A percentile compares a stretch with the other conserved stretches of the same genome.
These are phyloP conservation scores for Drosophila quinaria DNA, from an alignment of 2,888 invertebrate species.

Conservation along the genomic window DNA sequence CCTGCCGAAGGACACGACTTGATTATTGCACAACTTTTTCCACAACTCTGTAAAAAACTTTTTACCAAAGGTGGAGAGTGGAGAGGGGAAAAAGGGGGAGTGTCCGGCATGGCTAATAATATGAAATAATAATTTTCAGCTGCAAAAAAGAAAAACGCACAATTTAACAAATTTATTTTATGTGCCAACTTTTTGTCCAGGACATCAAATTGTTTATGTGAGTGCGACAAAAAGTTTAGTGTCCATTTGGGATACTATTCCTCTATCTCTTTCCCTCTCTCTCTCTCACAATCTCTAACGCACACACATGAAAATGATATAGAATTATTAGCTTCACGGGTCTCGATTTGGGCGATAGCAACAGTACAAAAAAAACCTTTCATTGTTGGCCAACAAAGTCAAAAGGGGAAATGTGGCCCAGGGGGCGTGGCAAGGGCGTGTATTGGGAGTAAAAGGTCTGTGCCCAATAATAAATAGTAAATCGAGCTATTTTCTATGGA, in stretches of 20 bases:
- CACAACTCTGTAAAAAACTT: conserved; percentile 8
- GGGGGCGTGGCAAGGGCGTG: conserved; percentile 4
- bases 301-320: conserved; percentile 61
- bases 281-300: background rate
- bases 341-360: conserved; percentile 41
- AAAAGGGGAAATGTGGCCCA: background rate
- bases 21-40: conserved; percentile 60
- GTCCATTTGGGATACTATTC: conserved; percentile 3
- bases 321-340: conserved; percentile 73
- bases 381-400: conserved; percentile 17
- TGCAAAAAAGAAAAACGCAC: conserved; percentile 29
- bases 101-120: conserved; percentile 34
- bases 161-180: conserved; percentile 56
- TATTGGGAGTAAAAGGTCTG: conserved; percentile 19
- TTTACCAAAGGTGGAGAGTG: conserved; percentile 3
- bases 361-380: conserved; percentile 22
- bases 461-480: conserved; percentile 68
- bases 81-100: too few relatives aligned
- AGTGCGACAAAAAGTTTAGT: conserved; percentile 38
- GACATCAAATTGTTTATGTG: conserved; percentile 44
- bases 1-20: conserved; percentile 23
- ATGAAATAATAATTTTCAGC: conserved; percentile 43
- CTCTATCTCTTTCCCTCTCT: background rate
- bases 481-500: conserved; percentile 68
- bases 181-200: conserved; percentile 40